A percentile compares a stretch with the other conserved stretches of the same genome.
Conservation (phyloP, 2,888 invertebrate genomes). For the Timandra comae region DNA sequence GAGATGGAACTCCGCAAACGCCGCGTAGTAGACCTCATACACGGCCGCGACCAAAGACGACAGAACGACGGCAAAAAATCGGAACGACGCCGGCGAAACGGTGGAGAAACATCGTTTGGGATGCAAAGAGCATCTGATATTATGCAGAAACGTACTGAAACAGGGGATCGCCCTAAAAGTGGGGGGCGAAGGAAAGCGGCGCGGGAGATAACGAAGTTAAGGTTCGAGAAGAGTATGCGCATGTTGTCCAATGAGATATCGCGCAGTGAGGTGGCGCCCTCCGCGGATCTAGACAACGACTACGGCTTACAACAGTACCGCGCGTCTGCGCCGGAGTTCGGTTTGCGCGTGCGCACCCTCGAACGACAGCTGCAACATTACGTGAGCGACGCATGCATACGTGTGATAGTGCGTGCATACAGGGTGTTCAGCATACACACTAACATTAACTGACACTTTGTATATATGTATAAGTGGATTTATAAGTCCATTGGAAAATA, state of each 20-base stretch:
- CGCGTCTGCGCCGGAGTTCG: conserved; percentile 89
- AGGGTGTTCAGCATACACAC: conserved; percentile 19
- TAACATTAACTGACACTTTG: no score
- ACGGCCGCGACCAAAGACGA: conserved; percentile 23
- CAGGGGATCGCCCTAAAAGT: conserved; percentile 41
- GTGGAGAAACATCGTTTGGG: conserved; percentile 69
- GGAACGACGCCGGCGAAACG: conserved; percentile 6
- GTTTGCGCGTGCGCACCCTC: conserved; percentile 88
- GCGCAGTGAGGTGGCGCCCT: conserved; percentile 67
- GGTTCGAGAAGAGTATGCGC: conserved; percentile 91
- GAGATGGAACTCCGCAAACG: conserved; percentile 56
- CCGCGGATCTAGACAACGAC: conserved; percentile 87
- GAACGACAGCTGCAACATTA: conserved; percentile 71
- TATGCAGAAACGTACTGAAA: conserved; percentile 83
- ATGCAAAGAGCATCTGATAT: conserved; percentile 85
- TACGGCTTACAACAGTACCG: conserved; percentile 88
- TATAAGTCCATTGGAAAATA: no score
- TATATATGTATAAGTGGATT: no score
- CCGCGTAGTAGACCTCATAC: conserved; percentile 48
- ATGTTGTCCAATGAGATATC: conserved; percentile 88
- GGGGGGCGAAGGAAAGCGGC: conserved; percentile 52
- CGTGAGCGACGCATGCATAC: conserved; percentile 53
- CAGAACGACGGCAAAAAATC: conserved; percentile 30
- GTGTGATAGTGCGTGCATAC: conserved; percentile 53
- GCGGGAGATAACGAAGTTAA: conserved; percentile 83